Evolutionary conservation across 2,113 vertebrate genomes (phyloP).

Genomic region (Centropus unirufus): DNA sequence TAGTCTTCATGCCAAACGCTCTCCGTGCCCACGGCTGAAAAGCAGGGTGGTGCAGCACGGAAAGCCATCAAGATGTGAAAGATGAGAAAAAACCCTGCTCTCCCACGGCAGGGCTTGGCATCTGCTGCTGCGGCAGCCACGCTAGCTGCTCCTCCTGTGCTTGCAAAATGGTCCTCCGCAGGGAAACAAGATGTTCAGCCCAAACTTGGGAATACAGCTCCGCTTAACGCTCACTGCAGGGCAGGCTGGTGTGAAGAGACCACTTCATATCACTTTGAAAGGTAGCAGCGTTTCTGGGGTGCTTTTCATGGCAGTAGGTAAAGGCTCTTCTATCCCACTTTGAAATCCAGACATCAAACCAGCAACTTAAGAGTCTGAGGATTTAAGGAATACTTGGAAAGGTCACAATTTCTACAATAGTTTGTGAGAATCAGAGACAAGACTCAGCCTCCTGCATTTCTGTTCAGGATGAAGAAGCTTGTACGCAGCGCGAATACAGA

Average conservation of each 20-base stretch:
- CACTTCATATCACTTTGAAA: neutral
- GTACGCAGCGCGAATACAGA: neutral
- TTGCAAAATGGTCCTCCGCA: neutral
- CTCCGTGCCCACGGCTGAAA: neutral
- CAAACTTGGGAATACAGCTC: neutral
- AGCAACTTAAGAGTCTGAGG: accelerated
- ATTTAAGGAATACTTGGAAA: neutral
- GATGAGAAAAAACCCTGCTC: neutral
- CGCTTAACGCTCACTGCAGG: accelerated
- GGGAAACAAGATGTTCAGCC: neutral
- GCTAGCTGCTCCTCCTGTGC: neutral
- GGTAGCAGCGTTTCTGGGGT: neutral
- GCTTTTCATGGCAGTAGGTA: neutral
- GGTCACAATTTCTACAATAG: neutral
- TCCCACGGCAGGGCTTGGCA: neutral
- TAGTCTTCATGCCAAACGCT: neutral
- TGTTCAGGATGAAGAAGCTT: neutral
- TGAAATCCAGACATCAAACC: neutral
- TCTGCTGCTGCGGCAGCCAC: neutral
- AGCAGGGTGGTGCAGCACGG: neutral
- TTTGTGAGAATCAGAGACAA: neutral
- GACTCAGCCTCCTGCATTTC: neutral
- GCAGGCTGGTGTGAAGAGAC: neutral
- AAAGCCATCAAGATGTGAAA: neutral
- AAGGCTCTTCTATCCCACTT: neutral